These are phyloP conservation scores for Megaceryle alcyon DNA, from an alignment of 2,797 vertebrate species.

Conservation along the genomic window DNA sequence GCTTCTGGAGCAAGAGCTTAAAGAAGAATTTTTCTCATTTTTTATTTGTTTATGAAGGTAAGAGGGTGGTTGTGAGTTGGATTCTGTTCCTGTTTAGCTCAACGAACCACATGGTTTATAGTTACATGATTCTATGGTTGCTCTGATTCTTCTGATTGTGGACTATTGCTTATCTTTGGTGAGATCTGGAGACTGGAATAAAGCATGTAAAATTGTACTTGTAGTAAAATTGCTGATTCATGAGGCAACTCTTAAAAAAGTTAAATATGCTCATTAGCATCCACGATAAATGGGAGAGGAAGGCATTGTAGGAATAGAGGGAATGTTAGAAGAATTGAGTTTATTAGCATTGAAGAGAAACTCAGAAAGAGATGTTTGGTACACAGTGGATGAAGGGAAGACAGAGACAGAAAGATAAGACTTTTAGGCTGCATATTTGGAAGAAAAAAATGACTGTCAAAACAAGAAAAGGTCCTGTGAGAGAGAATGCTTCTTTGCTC, in stretches of 20 bases:
- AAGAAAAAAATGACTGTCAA: neutral
- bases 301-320: neutral
- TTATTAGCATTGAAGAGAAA: neutral
- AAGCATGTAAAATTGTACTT: neutral
- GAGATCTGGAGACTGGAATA: neutral
- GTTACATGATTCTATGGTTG: no score
- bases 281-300: neutral
- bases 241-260: neutral
- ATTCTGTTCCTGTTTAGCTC: neutral
- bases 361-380: neutral
- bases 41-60: neutral
- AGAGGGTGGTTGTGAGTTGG: neutral
- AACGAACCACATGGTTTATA: neutral
- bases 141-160: neutral
- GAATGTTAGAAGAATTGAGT: neutral
- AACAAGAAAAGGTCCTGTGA: neutral
- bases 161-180: neutral
- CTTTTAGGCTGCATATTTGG: neutral
- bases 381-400: neutral
- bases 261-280: neutral
- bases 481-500: neutral
- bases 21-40: neutral
- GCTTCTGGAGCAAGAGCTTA: neutral
- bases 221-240: neutral
- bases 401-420: neutral